Evolutionary conservation across 2,888 invertebrate species (phyloP).

Genomic region (Hyposoter dolosus): DNA sequence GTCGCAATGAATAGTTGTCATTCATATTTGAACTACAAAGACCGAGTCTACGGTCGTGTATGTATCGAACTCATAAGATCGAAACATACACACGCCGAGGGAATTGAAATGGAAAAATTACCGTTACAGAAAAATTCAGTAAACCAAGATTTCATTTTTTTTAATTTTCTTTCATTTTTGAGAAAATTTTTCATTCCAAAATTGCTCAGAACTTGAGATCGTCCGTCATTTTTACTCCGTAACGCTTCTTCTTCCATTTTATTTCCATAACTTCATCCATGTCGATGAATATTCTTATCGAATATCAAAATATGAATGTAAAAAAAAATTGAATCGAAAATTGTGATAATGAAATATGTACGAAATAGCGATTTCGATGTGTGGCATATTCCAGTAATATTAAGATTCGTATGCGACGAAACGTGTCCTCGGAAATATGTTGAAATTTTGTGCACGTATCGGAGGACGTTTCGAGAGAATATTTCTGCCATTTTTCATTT

Average conservation of each 20-base stretch:
- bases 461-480: neutral
- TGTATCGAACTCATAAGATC: no score
- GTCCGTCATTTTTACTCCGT: no score
- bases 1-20: constrained; percentile 37
- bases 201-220: no score
- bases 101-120: no score
- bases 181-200: no score
- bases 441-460: neutral
- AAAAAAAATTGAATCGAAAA: neutral
- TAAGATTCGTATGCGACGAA: neutral
- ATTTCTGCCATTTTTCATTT: neutral
- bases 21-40: constrained; percentile 25
- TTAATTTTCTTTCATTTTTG: no score
- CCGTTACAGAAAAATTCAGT: no score
- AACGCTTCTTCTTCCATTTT: no score
- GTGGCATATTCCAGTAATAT: constrained; percentile 4
- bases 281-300: neutral
- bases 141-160: no score
- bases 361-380: neutral
- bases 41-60: constrained; percentile 17
- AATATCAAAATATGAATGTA: neutral
- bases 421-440: neutral
- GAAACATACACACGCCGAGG: neutral
- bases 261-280: no score
- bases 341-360: constrained; percentile 21